Evolutionary conservation across 2,797 vertebrate genomes (phyloP).

Genomic region (Lindbergichthys nudifrons): DNA sequence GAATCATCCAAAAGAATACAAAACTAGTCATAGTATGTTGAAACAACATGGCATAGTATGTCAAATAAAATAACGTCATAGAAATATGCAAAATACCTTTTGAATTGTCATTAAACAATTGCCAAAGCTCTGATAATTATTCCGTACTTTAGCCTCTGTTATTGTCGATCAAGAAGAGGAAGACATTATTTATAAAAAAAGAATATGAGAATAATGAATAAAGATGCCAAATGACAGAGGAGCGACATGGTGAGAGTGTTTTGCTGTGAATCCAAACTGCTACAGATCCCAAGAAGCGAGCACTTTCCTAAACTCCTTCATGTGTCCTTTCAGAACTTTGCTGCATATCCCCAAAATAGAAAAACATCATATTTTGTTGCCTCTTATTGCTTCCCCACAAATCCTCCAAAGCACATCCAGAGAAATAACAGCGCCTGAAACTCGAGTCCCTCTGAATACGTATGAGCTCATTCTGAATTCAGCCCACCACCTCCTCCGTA

Average conservation of each 20-base stretch:
- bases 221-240: not conserved
- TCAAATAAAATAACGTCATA: no score
- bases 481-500: conserved; percentile 49
- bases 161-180: not conserved
- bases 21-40: no score
- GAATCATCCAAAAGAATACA: no score
- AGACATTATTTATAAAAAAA: not conserved
- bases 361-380: not conserved
- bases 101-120: no score
- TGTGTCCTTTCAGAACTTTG: conserved; percentile 13
- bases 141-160: not conserved
- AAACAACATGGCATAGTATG: no score
- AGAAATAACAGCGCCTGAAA: conserved; percentile 36
- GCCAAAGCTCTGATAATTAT: no score
- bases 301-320: conserved; percentile 1
- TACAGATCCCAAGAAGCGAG: not conserved
- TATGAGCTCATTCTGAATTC: conserved; percentile 59
- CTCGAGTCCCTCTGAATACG: conserved; percentile 38
- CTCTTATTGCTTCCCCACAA: conserved; percentile 17
- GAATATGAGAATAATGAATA: not conserved
- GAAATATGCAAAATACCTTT: no score
- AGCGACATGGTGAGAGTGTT: not conserved
- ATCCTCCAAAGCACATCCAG: conserved; percentile 18
- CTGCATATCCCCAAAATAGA: not conserved
- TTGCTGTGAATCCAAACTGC: not conserved